phyloP scores from a whole-genome alignment of 1,140 invertebrate genomes.

The Argopecten irradians region DNA sequence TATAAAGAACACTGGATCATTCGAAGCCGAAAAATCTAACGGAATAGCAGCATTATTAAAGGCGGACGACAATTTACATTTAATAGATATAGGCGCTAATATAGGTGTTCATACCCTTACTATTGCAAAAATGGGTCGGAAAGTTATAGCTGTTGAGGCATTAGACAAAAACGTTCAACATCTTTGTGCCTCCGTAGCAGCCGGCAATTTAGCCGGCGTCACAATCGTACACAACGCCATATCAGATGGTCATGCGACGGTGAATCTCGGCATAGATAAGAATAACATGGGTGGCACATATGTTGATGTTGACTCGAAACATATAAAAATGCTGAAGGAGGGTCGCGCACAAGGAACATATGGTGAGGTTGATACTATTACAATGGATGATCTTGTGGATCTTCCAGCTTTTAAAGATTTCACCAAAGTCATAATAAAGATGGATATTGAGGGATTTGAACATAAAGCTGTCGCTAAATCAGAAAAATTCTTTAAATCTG shows the following conservation, averaged over 20 bases:
- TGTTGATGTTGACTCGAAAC: constrained; percentile 37
- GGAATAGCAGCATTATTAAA: not conserved
- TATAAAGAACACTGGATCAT: not conserved
- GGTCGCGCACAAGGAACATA: constrained; percentile 43
- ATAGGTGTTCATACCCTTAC: constrained; percentile 42
- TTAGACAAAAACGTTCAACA: constrained; percentile 48
- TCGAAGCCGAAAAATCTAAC: not conserved
- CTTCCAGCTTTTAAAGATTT: constrained; percentile 42
- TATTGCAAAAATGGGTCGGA: constrained; percentile 45
- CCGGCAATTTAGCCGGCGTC: constrained; percentile 40
- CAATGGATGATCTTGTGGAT: constrained; percentile 45
- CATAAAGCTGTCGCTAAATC: constrained; percentile 38
- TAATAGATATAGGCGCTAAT: not conserved
- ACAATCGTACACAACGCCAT: constrained; percentile 47
- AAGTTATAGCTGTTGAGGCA: constrained; percentile 44
- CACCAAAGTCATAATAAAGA: constrained; percentile 47
- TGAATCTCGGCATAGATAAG: constrained; percentile 47
- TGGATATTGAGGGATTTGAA: constrained; percentile 54
- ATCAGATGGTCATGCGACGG: constrained; percentile 34
- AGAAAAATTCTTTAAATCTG: constrained; percentile 39
- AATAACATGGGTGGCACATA: constrained; percentile 50
- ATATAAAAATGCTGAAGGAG: constrained; percentile 44
- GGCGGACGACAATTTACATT: not conserved
- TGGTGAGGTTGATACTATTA: constrained; percentile 43
- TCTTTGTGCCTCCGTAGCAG: constrained; percentile 42